Conservation (phyloP, 2,113 vertebrate genomes). For the Stomatorhinus ivindoensis region DNA sequence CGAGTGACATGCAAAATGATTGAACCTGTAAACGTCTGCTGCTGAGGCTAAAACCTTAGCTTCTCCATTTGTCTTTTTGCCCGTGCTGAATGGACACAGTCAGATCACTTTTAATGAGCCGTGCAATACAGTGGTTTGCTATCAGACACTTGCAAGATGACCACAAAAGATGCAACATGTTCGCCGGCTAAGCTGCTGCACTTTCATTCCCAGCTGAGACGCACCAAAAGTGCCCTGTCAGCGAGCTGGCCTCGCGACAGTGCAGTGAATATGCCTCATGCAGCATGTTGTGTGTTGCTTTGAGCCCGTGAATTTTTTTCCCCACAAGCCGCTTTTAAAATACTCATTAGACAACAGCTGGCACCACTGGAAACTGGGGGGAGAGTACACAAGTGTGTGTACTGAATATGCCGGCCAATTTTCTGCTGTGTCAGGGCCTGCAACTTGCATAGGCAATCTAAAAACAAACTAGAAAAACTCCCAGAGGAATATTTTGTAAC, state of each 20-base stretch:
- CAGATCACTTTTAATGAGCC: not conserved
- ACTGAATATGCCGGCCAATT: not conserved
- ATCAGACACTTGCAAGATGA: conserved; percentile 17
- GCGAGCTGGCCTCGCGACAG: conserved; percentile 50
- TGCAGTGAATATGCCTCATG: conserved; percentile 9
- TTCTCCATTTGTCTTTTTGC: not conserved
- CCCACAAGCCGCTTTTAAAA: not conserved
- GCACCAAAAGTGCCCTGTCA: conserved; percentile 25
- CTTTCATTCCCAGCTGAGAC: conserved; percentile 17
- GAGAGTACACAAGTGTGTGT: not conserved
- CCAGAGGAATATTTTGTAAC: not conserved
- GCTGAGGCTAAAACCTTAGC: not conserved
- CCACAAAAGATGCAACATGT: not conserved
- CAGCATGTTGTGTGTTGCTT: not conserved
- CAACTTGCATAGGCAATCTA: not conserved
- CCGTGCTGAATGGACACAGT: not conserved
- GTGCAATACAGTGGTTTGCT: not conserved
- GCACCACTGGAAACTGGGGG: not conserved
- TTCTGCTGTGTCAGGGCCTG: not conserved
- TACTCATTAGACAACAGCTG: not conserved
- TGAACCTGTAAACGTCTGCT: not conserved
- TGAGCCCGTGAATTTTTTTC: not conserved
- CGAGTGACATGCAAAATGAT: not conserved
- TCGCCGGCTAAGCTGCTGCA: not conserved
- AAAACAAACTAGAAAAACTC: not conserved